A percentile compares a stretch with the other conserved stretches of the same genome.
These are phyloP conservation scores for Anadara kagoshimensis DNA, from an alignment of 1,140 invertebrate genomes.

Conservation along the genomic window DNA sequence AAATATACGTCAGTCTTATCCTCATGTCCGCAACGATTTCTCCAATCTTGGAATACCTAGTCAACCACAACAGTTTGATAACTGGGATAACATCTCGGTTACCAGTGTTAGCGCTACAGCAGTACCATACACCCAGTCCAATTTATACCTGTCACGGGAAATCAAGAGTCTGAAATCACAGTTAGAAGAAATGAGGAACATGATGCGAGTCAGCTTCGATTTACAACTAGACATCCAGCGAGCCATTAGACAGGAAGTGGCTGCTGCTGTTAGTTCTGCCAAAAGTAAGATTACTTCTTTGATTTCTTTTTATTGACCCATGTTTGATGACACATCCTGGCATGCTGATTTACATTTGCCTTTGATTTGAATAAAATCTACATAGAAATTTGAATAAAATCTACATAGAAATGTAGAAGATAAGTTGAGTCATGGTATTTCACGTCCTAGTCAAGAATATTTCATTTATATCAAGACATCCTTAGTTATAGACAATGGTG, in stretches of 20 bases:
- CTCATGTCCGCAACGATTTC: constrained; percentile 67
- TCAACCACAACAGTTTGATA: constrained; percentile 37
- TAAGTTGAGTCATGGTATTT: no score
- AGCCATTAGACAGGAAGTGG: constrained; percentile 72
- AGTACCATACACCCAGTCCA: constrained; percentile 67
- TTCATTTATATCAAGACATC: no score
- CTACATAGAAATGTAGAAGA: no score
- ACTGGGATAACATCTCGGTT: constrained; percentile 66
- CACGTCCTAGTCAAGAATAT: no score
- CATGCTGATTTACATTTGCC: neutral
- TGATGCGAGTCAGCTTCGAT: constrained; percentile 70
- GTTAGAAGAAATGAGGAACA: constrained; percentile 68
- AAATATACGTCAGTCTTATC: constrained; percentile 46
- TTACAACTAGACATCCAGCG: constrained; percentile 72
- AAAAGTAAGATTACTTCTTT: constrained; percentile 42
- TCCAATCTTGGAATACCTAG: constrained; percentile 63
- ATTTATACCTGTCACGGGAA: constrained; percentile 61
- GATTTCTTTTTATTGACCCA: neutral
- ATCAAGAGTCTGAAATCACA: constrained; percentile 62
- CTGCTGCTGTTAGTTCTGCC: constrained; percentile 61
- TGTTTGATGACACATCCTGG: no score
- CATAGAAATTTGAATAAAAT: no score
- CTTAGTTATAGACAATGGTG: no score
- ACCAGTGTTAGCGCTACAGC: constrained; percentile 67
- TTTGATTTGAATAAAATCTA: constrained; percentile 7